Percentiles rank a stretch among this genome's conserved stretches.
phyloP scores from a whole-genome alignment of 2,113 vertebrate genomes.

The Tinamus guttatus region DNA sequence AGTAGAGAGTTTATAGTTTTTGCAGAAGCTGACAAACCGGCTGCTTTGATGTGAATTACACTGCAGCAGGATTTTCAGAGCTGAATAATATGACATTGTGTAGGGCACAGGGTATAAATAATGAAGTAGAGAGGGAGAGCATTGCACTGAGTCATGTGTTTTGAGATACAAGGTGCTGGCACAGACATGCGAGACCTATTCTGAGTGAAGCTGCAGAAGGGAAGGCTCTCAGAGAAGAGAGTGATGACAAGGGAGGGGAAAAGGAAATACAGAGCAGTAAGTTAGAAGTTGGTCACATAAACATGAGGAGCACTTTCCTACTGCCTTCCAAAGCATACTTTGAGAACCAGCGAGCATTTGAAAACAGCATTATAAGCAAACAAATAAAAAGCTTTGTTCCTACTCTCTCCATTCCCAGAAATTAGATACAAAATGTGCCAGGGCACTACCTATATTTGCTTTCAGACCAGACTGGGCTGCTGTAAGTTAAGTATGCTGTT shows the following conservation, averaged over 20 bases:
- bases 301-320: neutral
- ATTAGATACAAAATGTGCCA: neutral
- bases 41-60: constrained; percentile 43
- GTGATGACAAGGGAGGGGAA: neutral
- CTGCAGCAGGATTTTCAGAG: neutral
- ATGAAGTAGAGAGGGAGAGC: constrained; percentile 30
- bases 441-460: neutral
- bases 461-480: neutral
- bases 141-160: constrained; percentile 5
- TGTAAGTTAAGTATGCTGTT: neutral
- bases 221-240: neutral
- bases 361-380: neutral
- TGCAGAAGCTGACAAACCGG: constrained; percentile 45
- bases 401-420: neutral
- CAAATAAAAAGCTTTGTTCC: neutral
- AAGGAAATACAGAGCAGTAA: neutral
- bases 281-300: neutral
- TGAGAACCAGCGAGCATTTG: neutral
- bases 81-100: neutral
- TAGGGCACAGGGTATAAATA: constrained; percentile 33
- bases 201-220: neutral
- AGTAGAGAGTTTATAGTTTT: neutral
- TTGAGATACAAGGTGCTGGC: neutral
- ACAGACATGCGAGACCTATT: neutral
- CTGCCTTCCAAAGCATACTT: neutral